Percentiles rank a stretch among this genome's conserved stretches.
Conservation (phyloP, 2,113 vertebrate genomes). For the Phalacrocorax carbo region DNA sequence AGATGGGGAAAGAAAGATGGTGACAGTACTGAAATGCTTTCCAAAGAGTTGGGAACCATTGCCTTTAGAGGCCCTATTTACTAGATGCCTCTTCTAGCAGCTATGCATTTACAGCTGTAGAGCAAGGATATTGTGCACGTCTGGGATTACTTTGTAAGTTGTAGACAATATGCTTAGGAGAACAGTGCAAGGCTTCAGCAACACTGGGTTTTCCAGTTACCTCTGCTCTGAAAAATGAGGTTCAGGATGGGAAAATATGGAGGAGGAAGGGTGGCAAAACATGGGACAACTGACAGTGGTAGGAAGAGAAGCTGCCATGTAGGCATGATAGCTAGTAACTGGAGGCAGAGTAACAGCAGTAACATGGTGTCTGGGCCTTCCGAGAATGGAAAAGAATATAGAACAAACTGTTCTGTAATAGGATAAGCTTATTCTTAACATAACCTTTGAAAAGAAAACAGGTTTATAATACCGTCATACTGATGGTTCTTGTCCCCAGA, state of each 20-base stretch:
- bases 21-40: neutral
- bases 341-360: neutral
- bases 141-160: neutral
- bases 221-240: neutral
- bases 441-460: neutral
- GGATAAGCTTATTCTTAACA: neutral
- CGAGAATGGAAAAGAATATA: neutral
- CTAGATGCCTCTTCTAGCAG: neutral
- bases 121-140: neutral
- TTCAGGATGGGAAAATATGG: neutral
- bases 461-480: neutral
- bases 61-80: neutral
- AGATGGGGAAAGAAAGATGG: neutral
- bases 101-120: neutral
- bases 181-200: neutral
- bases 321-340: neutral
- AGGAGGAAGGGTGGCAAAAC: neutral
- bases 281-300: neutral
- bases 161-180: neutral
- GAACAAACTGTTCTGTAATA: neutral
- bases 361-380: neutral
- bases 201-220: neutral
- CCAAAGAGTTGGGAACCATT: neutral
- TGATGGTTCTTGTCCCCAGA: neutral
- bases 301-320: neutral